Evolutionary conservation across 1,140 invertebrate species (phyloP), one percentile per base, ranked within the genome.

Genomic region (Oscheius sp.): DNA sequence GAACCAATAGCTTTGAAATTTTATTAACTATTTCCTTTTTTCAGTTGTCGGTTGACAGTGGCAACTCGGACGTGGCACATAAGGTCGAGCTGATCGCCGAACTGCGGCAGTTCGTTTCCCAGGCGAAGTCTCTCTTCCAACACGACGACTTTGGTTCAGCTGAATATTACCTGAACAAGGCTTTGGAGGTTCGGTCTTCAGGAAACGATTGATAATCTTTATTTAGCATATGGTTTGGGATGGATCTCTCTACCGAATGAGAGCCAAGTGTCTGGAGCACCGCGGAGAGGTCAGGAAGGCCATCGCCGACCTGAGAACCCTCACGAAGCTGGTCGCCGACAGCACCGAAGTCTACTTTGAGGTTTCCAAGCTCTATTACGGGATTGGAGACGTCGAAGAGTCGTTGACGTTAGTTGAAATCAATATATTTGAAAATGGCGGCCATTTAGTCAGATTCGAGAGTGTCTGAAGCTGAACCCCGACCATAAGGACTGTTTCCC

Each of bases 391-490:
- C 78, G 91, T 93, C 35, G 91, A 92, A 20, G 93, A 97, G 82
- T 90, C 94, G 7, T 86, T 99, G 29, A 91, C 90, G 91, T 92
- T 87, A 87, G 87, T 86, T 35, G 46, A 65, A 42, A 26, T 62
- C 66, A 68, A 36, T 73, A 34, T 59, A 42, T 32, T 78, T 68
- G n/a, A n/a, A n/a, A n/a, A n/a, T n/a, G n/a, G n/a, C n/a, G n/a
- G 15, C 49, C 49, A 2, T 35, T 34, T 78, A 90, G 91, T 85
- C 92, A 96, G 87, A 91, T 98, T 77, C 89, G 96, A 28, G 95
- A 99, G 86, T 99, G 97, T 86, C 88, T 99, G 10, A 97, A 96
- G 86, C 87, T 97, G 29, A 96, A 99, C 87, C 94, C 95, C 0
- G 97, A 99, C 80, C 94, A 99, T 85, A 94, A 95, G 85, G 87